Base-by-base conservation (phyloP, 2,888 invertebrate genomes). In the Lasioglossum calceatum region DNA sequence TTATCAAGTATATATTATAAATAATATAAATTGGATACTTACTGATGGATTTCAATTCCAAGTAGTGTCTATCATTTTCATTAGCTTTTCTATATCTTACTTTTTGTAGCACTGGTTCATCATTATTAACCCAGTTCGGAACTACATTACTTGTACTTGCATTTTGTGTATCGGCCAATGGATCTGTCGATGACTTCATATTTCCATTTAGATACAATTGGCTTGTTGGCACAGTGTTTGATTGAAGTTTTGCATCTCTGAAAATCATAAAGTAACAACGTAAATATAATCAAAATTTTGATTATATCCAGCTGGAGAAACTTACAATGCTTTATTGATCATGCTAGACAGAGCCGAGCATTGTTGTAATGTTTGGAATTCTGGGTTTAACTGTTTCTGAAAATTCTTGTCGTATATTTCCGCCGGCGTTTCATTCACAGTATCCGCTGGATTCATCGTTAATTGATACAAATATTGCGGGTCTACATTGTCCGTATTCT, bases 341-440 rank as follows among this genome's bases (percentile, higher is more conserved):
- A 94, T 92, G 61, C 91, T 92, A 32, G 94, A 94, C 16, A 94
- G 84, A 19, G 91, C 92, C 0, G 93, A 91, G 79, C 94, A 94
- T 77, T 93, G 92, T 78, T 93, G 91, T 78, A 94, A 80, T 0
- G 94, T 94, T 73, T 91, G 87, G 2, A 89, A 74, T 84, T 91
- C 92, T 5, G 88, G 82, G 81, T 79, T 87, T 8, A 87, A 27
- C 16, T 78, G 86, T n/a, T 79, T 72, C 19, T 82, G 81, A 16
- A 77, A 77, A 12, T 85, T 78, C 12, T 75, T 87, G 14, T 81
- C 50, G 16, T 70, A 32, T 10, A 14, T 14, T 10, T 82, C 81
- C 32, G 85, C 86, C 12, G 85, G 39, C 77, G 84, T 90, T 72
- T 88, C 81, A 50, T 88, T 92, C 71, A 91, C 93, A 39, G 77